Base-by-base conservation (phyloP, 2,797 vertebrate species). In the Fistularia commersonii region DNA sequence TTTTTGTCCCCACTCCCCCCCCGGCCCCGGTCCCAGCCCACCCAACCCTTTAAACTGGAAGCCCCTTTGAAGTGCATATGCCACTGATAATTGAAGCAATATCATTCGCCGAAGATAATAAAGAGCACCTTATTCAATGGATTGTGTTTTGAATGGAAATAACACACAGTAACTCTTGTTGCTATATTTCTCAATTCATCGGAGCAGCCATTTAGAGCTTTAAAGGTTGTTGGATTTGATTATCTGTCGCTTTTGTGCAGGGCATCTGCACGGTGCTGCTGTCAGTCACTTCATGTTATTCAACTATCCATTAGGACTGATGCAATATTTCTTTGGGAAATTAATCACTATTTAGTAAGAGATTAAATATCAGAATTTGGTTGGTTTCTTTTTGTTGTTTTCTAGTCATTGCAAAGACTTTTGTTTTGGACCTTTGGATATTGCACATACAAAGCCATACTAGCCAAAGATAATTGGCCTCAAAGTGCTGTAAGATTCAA, bases 61-160 rank as follows among this genome's bases (percentile, higher is more conserved):
- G 51, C 52, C 63, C 64, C 74, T 89, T 86, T 89, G 81, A 83
- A 85, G 83, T 75, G 53, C 83, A 87, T 72, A 76, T 87, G 79
- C 75, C 73, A 71, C 74, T 79, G 77, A 84, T 87, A 82, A 86
- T 81, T 85, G 79, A 79, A 75, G 79, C 79, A 79, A 61, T 77
- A 70, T 80, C 79, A 82, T 85, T 76, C 58, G 57, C 62, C 54
- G 74, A 76, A 74, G 75, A 85, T 81, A 79, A 81, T 72, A 72
- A 62, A 69, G 64, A 53, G 57, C 57, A 40, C 58, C 57, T 74
- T 37, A 57, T 79, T 79, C 77, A 77, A 72, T 71, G 59, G 69
- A 56, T 79, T 80, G 66, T 14, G 39, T 70, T 85, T 66, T 72
- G 45, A 71, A 73, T 56, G 61, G 54, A 66, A 70, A 67, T 23